Evolutionary conservation across 1,140 invertebrate species (phyloP), one percentile per base, ranked within the genome.

Genomic region (Drosophila sulfurigaster): DNA sequence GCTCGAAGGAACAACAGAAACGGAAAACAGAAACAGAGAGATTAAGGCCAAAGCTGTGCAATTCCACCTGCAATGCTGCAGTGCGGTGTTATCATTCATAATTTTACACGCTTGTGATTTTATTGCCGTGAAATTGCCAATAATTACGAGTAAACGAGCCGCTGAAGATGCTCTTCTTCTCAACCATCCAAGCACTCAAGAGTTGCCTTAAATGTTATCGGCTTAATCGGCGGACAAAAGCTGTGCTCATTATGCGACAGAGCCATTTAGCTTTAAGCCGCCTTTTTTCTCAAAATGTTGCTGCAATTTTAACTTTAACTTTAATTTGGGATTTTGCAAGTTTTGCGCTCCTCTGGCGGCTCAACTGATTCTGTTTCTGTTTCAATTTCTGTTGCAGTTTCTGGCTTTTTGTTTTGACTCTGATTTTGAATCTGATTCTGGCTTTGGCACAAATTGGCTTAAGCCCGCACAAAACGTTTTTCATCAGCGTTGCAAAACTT

Each of bases 41-140:
- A 52, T 65, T 75, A 69, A 60, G 73, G 71, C 41, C 68, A 45
- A 60, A 20, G 57, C 28, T 57, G 58, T 75, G 46, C 15, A 82
- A 63, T 62, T 71, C 13, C 74, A 71, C 30, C 67, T 58, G 67
- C 67, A 64, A 52, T 52, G 35, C 16, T 25, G 70, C 63, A 67
- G 64, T 69, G 69, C 63, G 62, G 58, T 69, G 63, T 81, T 85
- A 89, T 89, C 86, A 82, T 86, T 85, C 71, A 82, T 59, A 79
- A 89, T 89, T 89, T 86, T 80, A 74, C 64, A 90, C 86, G 86
- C 86, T 90, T 86, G 82, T 86, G 82, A 90, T 86, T 90, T 90
- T 90, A 90, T 90, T 82, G 82, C 81, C 87, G 67, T 90, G 87
- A 90, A 90, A 90, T 90, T 90, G 79, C 73, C 87, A 90, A 90